These are phyloP conservation scores for Dromius quadrimaculatus DNA, from an alignment of 2,888 invertebrate genomes.

Conservation along the genomic window DNA sequence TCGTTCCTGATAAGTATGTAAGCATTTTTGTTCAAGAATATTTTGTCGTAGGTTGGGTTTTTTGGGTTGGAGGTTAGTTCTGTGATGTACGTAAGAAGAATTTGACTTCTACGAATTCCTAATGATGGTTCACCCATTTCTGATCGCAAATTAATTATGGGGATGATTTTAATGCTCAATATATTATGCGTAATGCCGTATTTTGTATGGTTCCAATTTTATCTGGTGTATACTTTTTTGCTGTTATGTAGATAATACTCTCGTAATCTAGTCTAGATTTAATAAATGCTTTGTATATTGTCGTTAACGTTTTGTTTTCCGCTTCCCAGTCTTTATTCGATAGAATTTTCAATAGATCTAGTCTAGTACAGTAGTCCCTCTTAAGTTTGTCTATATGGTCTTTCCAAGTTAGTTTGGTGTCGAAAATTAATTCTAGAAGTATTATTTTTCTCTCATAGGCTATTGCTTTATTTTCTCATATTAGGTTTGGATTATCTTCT, in stretches of 20 bases:
- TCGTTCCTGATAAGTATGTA: too few species aligned
- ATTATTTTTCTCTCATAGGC: conserved; percentile 33
- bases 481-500: conserved; percentile 17
- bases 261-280: conserved; percentile 56
- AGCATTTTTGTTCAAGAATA: too few species aligned
- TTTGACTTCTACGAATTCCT: too few species aligned
- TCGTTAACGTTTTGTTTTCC: conserved; percentile 33
- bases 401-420: conserved; percentile 52
- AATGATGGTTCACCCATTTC: too few species aligned
- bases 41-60: too few species aligned
- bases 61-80: too few species aligned
- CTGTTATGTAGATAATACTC: conserved; percentile 55
- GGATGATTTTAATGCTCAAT: conserved; percentile 51
- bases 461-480: neutral
- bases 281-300: conserved; percentile 52
- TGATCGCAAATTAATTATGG: too few species aligned
- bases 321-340: conserved; percentile 52
- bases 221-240: conserved; percentile 30
- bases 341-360: conserved; percentile 54
- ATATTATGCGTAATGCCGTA: conserved; percentile 45
- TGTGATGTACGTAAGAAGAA: too few species aligned
- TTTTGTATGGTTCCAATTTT: conserved; percentile 53
- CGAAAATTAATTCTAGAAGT: conserved; percentile 53
- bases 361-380: conserved; percentile 36
- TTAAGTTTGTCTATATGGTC: conserved; percentile 48